Evolutionary conservation across 2,888 invertebrate genomes (phyloP), one percentile per base, ranked within the genome.

Genomic region (Cephalotes varians): DNA sequence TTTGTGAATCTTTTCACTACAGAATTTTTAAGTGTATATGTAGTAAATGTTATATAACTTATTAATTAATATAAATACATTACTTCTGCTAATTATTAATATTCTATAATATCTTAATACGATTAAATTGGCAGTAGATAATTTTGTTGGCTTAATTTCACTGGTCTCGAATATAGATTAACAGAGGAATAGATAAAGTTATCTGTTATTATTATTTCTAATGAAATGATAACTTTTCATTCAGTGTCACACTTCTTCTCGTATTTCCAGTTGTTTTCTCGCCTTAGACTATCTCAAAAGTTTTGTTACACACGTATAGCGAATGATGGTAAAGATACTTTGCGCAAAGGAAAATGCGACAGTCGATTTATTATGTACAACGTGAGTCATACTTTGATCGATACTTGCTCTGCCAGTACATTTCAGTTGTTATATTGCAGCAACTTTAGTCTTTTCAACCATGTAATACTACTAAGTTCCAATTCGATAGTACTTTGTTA

Each of bases 321-420:
- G 40, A 62, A 44, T 62, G 64, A 80, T 62, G 21, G 81, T 81
- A 80, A 74, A 80, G 80, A 80, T 60, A 80, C 76, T 80, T 60
- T 49, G 72, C 18, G 47, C 49, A 74, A 58, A 54, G 34, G 54
- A 40, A 81, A 79, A 80, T 54, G n/a, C 81, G 40, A 81, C 37
- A 54, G 81, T 79, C 54, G 64, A 81, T 81, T 54, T 77, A 81
- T 81, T 81, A 81, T 81, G 81, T 81, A 81, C 79, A 77, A 77
- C 79, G 56, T 79, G 79, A 81, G 62, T 81, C 81, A 81, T 81
- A 76, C 64, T 51, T 80, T 77, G 81, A 79, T 81, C 81, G 79
- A 81, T 81, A 81, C 34, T 34, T 76, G 34, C 76, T 62, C 37
- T 54, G 64, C 56, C 25, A 51, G 58, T 62, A 73, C 76, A 54